Percentiles rank a stretch among this genome's conserved stretches.
phyloP scores from a whole-genome alignment of 2,113 vertebrate genomes.

The Burhinus oedicnemus region DNA sequence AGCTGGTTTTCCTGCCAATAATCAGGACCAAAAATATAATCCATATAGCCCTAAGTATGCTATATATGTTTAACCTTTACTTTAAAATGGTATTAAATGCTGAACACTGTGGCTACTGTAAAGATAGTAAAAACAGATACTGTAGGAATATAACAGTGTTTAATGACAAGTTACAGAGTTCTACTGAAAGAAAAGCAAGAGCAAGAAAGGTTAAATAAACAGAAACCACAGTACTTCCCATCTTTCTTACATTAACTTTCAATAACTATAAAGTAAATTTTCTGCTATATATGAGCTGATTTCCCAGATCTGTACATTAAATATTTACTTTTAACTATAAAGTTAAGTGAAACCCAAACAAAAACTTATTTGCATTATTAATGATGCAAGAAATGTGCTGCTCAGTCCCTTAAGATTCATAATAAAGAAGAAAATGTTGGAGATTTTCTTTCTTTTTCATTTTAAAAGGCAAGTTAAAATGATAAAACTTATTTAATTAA shows the following conservation, averaged over 20 bases:
- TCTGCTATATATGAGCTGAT: constrained; percentile 17
- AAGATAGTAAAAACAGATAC: constrained; percentile 52
- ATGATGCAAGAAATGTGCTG: constrained; percentile 65
- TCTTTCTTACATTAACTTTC: constrained; percentile 50
- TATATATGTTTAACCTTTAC: constrained; percentile 12
- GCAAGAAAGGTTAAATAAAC: constrained; percentile 55
- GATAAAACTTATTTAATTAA: constrained; percentile 76
- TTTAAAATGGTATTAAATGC: constrained; percentile 34
- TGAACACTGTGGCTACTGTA: constrained; percentile 11
- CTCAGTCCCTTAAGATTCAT: constrained; percentile 39
- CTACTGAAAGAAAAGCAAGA: constrained; percentile 44
- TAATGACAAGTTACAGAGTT: constrained; percentile 55
- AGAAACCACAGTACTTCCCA: constrained; percentile 12
- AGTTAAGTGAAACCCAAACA: constrained; percentile 57
- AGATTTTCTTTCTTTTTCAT: constrained; percentile 54
- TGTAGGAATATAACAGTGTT: constrained; percentile 29
- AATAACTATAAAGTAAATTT: constrained; percentile 17
- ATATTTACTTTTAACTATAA: constrained; percentile 75
- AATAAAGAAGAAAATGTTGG: constrained; percentile 59
- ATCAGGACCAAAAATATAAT: background rate
- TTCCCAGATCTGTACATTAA: constrained; percentile 70
- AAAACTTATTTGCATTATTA: constrained; percentile 76
- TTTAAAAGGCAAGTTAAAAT: constrained; percentile 67
- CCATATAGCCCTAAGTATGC: background rate
- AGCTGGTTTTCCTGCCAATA: constrained; percentile 12